A percentile compares a stretch with the other conserved stretches of the same genome.
Evolutionary conservation across 53 echinoderm and acorn worm species (phyloP).

Genomic region (Zoroaster sp.): DNA sequence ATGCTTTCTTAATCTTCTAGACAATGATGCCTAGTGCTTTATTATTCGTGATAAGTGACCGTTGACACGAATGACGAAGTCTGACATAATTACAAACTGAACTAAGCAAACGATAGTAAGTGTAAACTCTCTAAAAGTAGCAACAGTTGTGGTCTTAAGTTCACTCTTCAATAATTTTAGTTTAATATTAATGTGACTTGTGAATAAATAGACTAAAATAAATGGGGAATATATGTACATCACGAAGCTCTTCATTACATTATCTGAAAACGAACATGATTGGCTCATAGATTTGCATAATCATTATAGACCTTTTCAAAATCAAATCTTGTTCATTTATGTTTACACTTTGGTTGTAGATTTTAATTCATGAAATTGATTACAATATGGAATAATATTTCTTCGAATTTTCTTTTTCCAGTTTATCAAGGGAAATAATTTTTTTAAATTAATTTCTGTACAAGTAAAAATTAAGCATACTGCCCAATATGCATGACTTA

Average conservation of each 20-base stretch:
- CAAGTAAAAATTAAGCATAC: conserved; percentile 1
- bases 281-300: background rate
- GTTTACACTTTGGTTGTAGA: too few species aligned
- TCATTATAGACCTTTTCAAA: background rate
- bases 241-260: background rate
- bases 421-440: too few species aligned
- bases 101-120: conserved; percentile 9
- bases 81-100: conserved; percentile 25
- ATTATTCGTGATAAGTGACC: conserved; percentile 36
- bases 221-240: background rate
- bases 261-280: background rate
- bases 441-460: background rate
- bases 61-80: conserved; percentile 40
- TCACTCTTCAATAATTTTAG: background rate
- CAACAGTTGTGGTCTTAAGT: background rate
- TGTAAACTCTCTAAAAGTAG: background rate
- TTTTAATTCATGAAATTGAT: too few species aligned
- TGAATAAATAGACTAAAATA: conserved; percentile 1
- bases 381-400: too few species aligned
- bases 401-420: too few species aligned
- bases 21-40: conserved; percentile 52
- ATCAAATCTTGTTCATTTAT: too few species aligned
- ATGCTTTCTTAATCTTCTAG: conserved; percentile 21
- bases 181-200: background rate
- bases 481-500: background rate